Evolutionary conservation across 2,888 invertebrate species (phyloP), one percentile per base, ranked within the genome.

Genomic region (Temnothorax unifasciatus): DNA sequence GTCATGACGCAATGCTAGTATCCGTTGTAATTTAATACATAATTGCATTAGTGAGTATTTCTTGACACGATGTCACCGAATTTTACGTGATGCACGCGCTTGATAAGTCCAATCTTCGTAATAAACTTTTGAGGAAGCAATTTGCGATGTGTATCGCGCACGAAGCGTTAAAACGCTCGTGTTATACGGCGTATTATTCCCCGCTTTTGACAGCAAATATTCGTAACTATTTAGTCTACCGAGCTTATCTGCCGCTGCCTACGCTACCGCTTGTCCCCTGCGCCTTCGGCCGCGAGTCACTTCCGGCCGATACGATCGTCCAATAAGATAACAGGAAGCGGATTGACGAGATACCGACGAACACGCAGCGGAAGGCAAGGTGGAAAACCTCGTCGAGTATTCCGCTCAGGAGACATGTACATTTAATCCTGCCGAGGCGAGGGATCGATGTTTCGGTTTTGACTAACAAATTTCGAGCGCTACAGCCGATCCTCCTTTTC

Each of bases 391-490:
- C 68, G 66, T 73, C 34, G 18, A 18, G 29, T 73, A 81, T 81
- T 81, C 73, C 34, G 21, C 13, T 73, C 73, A 25, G 47, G 47
- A 47, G 47, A 57, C 79, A 29, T 44, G 41, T 15, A 73, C 38
- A 18, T 59, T 44, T 57, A 73, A 81, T 68, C 52, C 76, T 41
- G 2, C 18, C 34, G 21, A 29, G 76, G 5, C 77, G 29, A 34
- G 76, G 71, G 76, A 82, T 84, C 71, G 69, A 63, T 79, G 82
- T 59, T 75, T 82, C 86, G 77, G 82, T 87, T 90, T 90, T 89
- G 90, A 90, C 90, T 89, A 90, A 90, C 90, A 90, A 90, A 90
- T 90, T 90, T 90, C 83, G 76, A 64, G 77, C 64, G 54, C 50
- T 52, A 64, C 82, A 59, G 77, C 59, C 75, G 81, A 57, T 83